Evolutionary conservation across 2,113 vertebrate species (phyloP).

Genomic region (Phrynosoma platyrhinos): DNA sequence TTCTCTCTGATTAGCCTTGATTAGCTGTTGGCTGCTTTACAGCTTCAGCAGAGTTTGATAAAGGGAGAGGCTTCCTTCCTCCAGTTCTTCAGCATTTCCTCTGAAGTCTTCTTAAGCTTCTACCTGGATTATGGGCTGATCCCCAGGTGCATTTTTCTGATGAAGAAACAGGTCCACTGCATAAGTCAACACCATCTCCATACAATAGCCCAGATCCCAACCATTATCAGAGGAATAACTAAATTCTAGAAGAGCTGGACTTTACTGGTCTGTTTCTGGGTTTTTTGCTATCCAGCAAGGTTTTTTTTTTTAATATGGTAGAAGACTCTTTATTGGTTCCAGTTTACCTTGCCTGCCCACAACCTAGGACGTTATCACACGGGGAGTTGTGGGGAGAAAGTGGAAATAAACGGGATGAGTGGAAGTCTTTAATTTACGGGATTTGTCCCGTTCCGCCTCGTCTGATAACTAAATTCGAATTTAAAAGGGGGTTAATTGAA

Average conservation of each 20-base stretch:
- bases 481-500: too few species aligned
- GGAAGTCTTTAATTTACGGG: too few species aligned
- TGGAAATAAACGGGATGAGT: too few species aligned
- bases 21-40: constrained; percentile 67
- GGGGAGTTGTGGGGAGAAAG: too few species aligned
- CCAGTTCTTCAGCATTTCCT: constrained; percentile 58
- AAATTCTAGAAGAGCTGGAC: not conserved
- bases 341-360: not conserved
- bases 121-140: constrained; percentile 23
- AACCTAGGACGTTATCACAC: too few species aligned
- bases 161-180: not conserved
- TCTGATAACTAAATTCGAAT: too few species aligned
- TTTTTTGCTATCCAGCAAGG: not conserved
- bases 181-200: not conserved
- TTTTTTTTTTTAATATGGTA: too few species aligned
- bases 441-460: too few species aligned
- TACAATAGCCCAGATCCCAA: not conserved
- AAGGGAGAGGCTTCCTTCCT: constrained; percentile 70
- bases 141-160: not conserved
- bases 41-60: constrained; percentile 50
- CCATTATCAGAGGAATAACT: too few species aligned
- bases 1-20: constrained; percentile 76
- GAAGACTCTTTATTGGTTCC: not conserved
- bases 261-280: not conserved
- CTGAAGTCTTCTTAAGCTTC: constrained; percentile 58